Percentiles rank a stretch among this genome's conserved stretches.
Evolutionary conservation across 2,888 invertebrate species (phyloP).

Genomic region (Bedellia somnulentella): DNA sequence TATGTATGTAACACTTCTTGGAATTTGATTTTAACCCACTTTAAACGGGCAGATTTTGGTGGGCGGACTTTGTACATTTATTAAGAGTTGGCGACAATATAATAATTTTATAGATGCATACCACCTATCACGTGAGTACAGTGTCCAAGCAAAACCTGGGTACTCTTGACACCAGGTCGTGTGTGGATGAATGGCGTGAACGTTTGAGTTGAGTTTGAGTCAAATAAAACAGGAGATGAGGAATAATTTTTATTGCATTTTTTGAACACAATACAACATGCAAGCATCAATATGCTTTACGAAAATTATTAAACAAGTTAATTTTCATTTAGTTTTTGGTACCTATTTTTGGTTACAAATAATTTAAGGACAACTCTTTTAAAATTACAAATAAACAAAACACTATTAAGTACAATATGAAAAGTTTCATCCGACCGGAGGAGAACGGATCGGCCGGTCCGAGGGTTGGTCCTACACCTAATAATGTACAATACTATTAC

Average conservation of each 20-base stretch:
- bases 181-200: too few species aligned
- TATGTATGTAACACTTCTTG: too few species aligned
- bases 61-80: too few species aligned
- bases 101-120: too few species aligned
- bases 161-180: too few species aligned
- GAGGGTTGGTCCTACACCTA: constrained; percentile 11
- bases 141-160: too few species aligned
- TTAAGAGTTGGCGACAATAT: too few species aligned
- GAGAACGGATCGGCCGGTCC: constrained; percentile 26
- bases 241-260: constrained; percentile 52
- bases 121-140: too few species aligned
- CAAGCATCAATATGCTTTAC: constrained; percentile 58
- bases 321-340: constrained; percentile 56
- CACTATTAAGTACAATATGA: constrained; percentile 56
- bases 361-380: constrained; percentile 51
- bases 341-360: constrained; percentile 61
- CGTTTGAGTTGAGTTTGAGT: too few species aligned
- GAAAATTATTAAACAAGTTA: constrained; percentile 57
- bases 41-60: too few species aligned
- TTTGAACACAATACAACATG: constrained; percentile 63
- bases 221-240: constrained; percentile 19
- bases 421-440: constrained; percentile 45
- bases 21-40: too few species aligned
- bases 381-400: constrained; percentile 56
- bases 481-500: constrained; percentile 19